Percentiles rank a stretch among this genome's conserved stretches.
Evolutionary conservation across 2,888 invertebrate genomes (phyloP).

Genomic region (Ichneumon xanthorius): DNA sequence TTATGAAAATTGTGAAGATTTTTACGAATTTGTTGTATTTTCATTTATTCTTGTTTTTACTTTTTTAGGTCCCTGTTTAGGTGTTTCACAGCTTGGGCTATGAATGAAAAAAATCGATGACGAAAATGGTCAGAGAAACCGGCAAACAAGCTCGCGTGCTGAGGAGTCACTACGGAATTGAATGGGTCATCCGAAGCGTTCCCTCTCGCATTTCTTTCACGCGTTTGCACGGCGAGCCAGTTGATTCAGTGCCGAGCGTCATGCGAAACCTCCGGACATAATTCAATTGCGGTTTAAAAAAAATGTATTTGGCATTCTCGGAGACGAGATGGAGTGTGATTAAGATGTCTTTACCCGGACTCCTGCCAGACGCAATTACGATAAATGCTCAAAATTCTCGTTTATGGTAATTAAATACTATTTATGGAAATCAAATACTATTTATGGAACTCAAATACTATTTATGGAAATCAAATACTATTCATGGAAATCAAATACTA

Average conservation of each 20-base stretch:
- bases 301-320: constrained; percentile 21
- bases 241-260: constrained; percentile 28
- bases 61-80: too few species aligned
- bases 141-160: constrained; percentile 7
- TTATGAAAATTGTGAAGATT: too few species aligned
- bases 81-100: background rate
- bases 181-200: constrained; percentile 32
- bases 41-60: too few species aligned
- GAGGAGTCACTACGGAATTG: constrained; percentile 23
- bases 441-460: too few species aligned
- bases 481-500: too few species aligned
- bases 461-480: too few species aligned
- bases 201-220: constrained; percentile 26
- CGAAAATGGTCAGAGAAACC: constrained; percentile 1
- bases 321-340: constrained; percentile 20
- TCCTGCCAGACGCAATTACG: background rate
- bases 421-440: too few species aligned
- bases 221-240: background rate
- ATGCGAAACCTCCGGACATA: constrained; percentile 37
- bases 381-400: background rate
- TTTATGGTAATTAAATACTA: too few species aligned
- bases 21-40: too few species aligned
- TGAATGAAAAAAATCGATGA: constrained; percentile 4
- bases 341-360: constrained; percentile 4
- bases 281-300: constrained; percentile 47